Evolutionary conservation across 2,113 vertebrate species (phyloP), one percentile per base, ranked within the genome.

Genomic region (Oreochromis tanganicae): DNA sequence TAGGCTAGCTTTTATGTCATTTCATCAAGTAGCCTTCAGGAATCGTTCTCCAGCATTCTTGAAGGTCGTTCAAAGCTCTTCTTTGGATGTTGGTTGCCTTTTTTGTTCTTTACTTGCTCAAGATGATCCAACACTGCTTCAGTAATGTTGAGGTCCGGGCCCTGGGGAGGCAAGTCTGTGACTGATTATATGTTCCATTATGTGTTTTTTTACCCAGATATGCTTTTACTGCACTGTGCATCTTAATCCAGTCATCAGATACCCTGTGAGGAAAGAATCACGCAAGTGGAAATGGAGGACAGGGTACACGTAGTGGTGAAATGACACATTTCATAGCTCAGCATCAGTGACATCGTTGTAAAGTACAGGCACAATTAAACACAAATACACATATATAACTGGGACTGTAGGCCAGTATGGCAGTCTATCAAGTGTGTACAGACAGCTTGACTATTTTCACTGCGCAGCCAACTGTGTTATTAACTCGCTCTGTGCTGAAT

Each of bases 401-500:
- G 10, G 24, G 46, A 48, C 84, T 81, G 43, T 16, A 38, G 41
- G 48, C 61, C 87, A 83, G 56, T 36, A 75, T 68, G 41, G 82
- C 81, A 80, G 80, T 89, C 88, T 78, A 88, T 91, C 92, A 92
- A 46, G 87, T 84, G 90, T 78, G 73, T 91, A 85, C 85, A 90
- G 90, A 90, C 71, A 91, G 79, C 80, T 85, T 56, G 59, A 55
- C 63, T 89, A 91, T 93, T 92, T 94, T 90, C 83, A 84, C 89
- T 91, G 90, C 75, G 86, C 90, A 91, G 85, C 88, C 92, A 87
- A n/a, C 89, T 93, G 92, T 94, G 90, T 93, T 92, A 95, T 95
- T 93, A 94, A 92, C 92, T 93, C 43, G 9, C 87, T 71, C 84
- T 79, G 80, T 90, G 82, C 86, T 87, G 86, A 93, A 91, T 92